phyloP scores from a whole-genome alignment of 2,888 invertebrate genomes.

The Cryptus armator region DNA sequence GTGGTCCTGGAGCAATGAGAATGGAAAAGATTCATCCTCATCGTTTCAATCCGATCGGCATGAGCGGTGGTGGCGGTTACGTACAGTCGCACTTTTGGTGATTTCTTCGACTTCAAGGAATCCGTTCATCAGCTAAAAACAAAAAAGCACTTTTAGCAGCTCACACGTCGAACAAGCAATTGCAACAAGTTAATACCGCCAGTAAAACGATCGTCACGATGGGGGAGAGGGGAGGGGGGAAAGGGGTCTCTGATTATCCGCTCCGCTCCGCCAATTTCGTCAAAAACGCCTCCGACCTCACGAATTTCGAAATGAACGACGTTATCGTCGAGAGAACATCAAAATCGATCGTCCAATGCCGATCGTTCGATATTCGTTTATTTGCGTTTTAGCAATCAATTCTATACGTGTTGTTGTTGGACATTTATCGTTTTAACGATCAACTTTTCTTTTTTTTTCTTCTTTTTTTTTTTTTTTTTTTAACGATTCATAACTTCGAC shows the following conservation, averaged over 20 bases:
- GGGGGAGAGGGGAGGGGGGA: background rate
- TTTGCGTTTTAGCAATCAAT: slow-evolving; percentile 53
- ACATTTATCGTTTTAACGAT: slow-evolving; percentile 36
- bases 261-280: background rate
- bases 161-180: slow-evolving; percentile 39
- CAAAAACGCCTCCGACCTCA: background rate
- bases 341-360: slow-evolving; percentile 12
- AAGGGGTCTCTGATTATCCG: background rate
- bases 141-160: slow-evolving; percentile 11
- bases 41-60: slow-evolving; percentile 84
- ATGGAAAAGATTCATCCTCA: slow-evolving; percentile 84
- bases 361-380: slow-evolving; percentile 36
- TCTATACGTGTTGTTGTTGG: slow-evolving; percentile 39
- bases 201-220: background rate
- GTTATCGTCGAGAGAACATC: background rate
- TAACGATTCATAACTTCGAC: slow-evolving; percentile 4
- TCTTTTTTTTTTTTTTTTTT: background rate
- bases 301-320: background rate
- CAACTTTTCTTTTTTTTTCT: background rate
- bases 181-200: background rate
- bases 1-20: slow-evolving; percentile 83
- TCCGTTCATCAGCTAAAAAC: slow-evolving; percentile 42
- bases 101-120: slow-evolving; percentile 69
- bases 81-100: slow-evolving; percentile 84
- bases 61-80: slow-evolving; percentile 82